Conservation (phyloP, 92 coral and sea anemone species). For the Zoanthus gigantus region DNA sequence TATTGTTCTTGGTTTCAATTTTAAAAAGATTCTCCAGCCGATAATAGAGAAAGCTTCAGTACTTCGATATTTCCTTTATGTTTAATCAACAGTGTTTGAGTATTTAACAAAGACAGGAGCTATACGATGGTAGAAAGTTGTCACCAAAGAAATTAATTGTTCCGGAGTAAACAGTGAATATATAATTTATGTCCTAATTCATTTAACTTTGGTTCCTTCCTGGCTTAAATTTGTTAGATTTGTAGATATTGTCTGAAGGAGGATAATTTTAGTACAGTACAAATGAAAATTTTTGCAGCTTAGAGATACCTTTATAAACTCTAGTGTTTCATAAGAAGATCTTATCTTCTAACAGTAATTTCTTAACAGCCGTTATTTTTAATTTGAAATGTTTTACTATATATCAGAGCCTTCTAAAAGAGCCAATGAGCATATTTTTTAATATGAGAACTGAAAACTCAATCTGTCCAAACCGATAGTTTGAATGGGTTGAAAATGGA, state of each 20-base stretch:
- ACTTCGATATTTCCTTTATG: neutral
- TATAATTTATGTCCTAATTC: neutral
- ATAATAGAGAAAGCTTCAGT: neutral
- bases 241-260: neutral
- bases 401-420: neutral
- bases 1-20: neutral
- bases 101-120: neutral
- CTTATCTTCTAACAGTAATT: neutral
- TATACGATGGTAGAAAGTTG: neutral
- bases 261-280: neutral
- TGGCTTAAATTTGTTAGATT: neutral
- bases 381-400: neutral
- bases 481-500: neutral
- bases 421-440: neutral
- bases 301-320: neutral
- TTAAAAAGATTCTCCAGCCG: neutral
- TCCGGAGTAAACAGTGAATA: constrained; percentile 41
- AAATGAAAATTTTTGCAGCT: neutral
- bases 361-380: neutral
- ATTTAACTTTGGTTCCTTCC: constrained; percentile 25
- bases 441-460: too few species aligned
- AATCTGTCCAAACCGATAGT: too few species aligned
- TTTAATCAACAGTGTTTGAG: constrained; percentile 18
- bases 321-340: neutral
- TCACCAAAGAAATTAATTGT: constrained; percentile 29